Conservation (phyloP, 2,113 vertebrate species). For the Mobula birostris region DNA sequence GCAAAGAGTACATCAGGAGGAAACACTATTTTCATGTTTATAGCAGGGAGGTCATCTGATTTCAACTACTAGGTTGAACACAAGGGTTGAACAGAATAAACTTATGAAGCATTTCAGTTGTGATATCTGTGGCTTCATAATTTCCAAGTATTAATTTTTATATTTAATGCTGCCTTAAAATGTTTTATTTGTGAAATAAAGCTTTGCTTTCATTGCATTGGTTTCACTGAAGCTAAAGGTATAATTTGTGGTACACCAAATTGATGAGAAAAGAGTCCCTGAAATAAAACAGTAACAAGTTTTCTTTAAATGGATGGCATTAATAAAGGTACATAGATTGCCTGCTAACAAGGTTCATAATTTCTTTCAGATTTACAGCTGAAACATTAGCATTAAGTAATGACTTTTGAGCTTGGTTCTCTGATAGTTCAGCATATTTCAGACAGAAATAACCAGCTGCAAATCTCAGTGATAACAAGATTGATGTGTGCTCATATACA, state of each 20-base stretch:
- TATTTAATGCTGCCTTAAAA: background rate
- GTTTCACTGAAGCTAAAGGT: background rate
- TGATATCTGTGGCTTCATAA: background rate
- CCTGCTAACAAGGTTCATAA: background rate
- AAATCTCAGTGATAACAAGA: background rate
- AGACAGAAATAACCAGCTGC: background rate
- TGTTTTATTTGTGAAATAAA: background rate
- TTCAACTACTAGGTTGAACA: background rate
- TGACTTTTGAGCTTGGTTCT: background rate
- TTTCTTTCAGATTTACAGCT: background rate
- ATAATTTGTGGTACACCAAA: background rate
- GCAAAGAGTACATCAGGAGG: background rate
- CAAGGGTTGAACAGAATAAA: background rate
- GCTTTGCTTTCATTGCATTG: background rate
- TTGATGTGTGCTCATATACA: background rate
- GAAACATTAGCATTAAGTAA: background rate
- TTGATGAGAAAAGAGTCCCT: background rate
- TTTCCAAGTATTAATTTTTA: background rate
- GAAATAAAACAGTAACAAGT: background rate
- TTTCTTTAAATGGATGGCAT: background rate
- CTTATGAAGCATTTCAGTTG: conserved; percentile 6
- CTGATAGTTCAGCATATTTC: background rate
- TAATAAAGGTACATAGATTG: background rate
- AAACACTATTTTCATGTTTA: background rate
- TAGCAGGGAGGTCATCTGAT: background rate